These are phyloP conservation scores for Goniozus legneri DNA, from an alignment of 1,140 invertebrate genomes.

Conservation along the genomic window DNA sequence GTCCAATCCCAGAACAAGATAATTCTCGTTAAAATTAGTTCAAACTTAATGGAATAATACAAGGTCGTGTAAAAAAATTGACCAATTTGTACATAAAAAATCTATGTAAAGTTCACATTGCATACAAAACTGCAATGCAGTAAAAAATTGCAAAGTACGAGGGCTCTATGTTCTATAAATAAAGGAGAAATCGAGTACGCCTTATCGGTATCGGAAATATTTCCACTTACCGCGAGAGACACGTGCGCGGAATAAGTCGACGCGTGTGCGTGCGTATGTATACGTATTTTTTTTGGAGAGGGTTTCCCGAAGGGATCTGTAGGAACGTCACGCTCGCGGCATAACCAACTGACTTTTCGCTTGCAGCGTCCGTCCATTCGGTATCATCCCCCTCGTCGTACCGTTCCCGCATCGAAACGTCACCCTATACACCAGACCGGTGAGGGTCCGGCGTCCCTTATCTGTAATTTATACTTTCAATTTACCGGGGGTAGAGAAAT, in stretches of 20 bases:
- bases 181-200: no score
- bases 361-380: conserved; percentile 12
- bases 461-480: conserved; percentile 51
- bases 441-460: conserved; percentile 28
- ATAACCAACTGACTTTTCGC: conserved; percentile 36
- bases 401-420: conserved; percentile 6
- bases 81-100: no score
- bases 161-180: no score
- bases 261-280: neutral
- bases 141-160: no score
- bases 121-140: no score
- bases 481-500: conserved; percentile 30
- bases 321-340: conserved; percentile 39
- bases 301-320: conserved; percentile 24
- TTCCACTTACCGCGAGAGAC: conserved; percentile 30
- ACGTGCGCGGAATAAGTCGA: conserved; percentile 22
- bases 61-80: no score
- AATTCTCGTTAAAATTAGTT: no score
- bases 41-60: no score
- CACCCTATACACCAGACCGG: neutral
- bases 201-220: conserved; percentile 23
- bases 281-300: neutral
- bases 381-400: neutral
- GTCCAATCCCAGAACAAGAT: no score
- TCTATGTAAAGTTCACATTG: no score